Evolutionary conservation across 2,113 vertebrate genomes (phyloP).

Genomic region (Grammomys dolichurus): DNA sequence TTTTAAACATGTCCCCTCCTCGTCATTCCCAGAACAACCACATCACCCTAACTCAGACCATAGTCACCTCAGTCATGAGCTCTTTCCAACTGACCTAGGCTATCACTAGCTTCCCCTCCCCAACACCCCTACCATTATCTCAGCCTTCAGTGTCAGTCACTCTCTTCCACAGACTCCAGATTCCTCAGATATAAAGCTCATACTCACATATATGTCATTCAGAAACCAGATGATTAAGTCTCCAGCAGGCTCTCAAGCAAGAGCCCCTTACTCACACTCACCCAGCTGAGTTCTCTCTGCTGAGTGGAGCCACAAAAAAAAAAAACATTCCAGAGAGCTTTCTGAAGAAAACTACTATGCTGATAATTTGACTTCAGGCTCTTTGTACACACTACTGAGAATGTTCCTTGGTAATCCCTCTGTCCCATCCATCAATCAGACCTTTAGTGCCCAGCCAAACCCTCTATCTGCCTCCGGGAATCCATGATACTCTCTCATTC

Average conservation of each 20-base stretch:
- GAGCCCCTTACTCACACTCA: background rate
- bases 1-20: no score
- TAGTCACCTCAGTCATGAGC: background rate
- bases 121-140: background rate
- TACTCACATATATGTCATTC: no score
- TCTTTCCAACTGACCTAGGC: background rate
- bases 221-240: background rate
- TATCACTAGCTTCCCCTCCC: fast-evolving
- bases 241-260: background rate
- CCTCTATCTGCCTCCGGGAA: background rate
- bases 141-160: background rate
- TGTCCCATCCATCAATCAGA: background rate
- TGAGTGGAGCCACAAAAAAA: background rate
- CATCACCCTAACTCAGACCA: background rate
- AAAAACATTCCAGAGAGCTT: background rate
- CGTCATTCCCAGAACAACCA: background rate
- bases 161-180: background rate
- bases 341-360: background rate
- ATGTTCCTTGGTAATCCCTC: background rate
- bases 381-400: background rate
- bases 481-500: background rate
- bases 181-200: background rate
- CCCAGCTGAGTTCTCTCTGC: background rate
- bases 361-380: background rate
- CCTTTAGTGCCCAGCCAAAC: background rate